Evolutionary conservation across 2,797 vertebrate genomes (phyloP).

Genomic region (Cheirogaleus major): DNA sequence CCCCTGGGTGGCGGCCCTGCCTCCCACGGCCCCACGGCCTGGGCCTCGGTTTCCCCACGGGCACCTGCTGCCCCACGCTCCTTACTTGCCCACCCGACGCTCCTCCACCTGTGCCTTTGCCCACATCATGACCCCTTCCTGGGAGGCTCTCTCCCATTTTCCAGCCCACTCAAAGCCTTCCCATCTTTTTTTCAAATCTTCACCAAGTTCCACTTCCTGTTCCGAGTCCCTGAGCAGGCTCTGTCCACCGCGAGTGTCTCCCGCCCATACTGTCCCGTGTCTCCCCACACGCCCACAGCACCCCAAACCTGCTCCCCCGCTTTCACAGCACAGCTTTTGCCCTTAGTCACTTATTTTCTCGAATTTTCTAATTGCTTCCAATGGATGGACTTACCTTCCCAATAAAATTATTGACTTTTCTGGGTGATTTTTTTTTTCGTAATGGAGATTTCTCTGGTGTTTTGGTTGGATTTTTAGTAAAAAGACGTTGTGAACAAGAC

Average conservation of each 20-base stretch:
- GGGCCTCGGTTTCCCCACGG: not conserved
- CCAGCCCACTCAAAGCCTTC: not conserved
- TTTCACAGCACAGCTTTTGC: not conserved
- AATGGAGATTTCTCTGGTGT: not conserved
- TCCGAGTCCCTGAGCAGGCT: not conserved
- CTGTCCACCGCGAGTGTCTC: not conserved
- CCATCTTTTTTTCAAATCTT: not conserved
- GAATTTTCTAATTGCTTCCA: not conserved
- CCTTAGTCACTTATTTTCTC: not conserved
- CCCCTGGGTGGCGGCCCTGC: not conserved
- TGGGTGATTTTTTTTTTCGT: not conserved
- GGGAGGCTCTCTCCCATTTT: not conserved
- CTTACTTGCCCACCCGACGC: no score
- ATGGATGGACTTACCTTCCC: not conserved
- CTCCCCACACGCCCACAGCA: not conserved
- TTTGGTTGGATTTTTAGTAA: not conserved
- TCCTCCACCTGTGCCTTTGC: not conserved
- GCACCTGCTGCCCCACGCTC: not conserved
- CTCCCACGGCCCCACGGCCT: fast-evolving
- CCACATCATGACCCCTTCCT: not conserved
- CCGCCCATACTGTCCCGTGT: not conserved
- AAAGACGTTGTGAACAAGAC: not conserved
- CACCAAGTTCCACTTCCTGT: not conserved
- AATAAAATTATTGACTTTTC: not conserved
- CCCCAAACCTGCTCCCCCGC: not conserved